Evolutionary conservation across 2,888 invertebrate genomes (phyloP), one percentile per base, ranked within the genome.

Genomic region (Homarus gammarus): DNA sequence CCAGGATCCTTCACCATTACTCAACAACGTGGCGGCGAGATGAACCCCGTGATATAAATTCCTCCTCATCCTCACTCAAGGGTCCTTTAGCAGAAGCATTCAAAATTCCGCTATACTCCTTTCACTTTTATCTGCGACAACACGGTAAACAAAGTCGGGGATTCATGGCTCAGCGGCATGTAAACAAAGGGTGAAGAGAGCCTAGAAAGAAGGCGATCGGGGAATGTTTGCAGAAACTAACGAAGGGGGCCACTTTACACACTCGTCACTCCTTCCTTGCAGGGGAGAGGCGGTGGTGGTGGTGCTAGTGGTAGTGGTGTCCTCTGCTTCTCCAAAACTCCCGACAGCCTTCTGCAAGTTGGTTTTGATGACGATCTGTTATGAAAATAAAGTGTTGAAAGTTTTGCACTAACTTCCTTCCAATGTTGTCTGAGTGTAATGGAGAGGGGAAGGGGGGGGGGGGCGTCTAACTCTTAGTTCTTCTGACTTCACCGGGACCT

Each of bases 161-260:
- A 61, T 79, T 61, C 79, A 79, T 31, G 79, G 18, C 79, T 38
- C 79, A n/a, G 36, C 61, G n/a, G 10, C 38, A 61, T 36, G 79
- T 61, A 79, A 79, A 79, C 79, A 79, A 79, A 51, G n/a, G 64
- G 64, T 5, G 27, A 64, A 38, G 33, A 36, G 61, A 61, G 61
- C 18, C n/a, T 18, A 79, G 38, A 79, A 79, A 78, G 78, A 79
- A 79, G 61, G 61, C 61, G 79, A 79, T 79, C 79, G 61, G 31
- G 38, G 38, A 15, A 61, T 79, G 79, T 79, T 79, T 79, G 79
- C 79, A n/a, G 79, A 38, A 61, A 61, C 61, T 79, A 79, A 79
- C 79, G 79, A 79, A 79, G 79, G 38, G 61, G 38, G 38, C 22
- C 36, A 18, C 38, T 12, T 61, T 15, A 38, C 61, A 61, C 64